A percentile compares a stretch with the other conserved stretches of the same genome.
Conservation (phyloP, 2,113 vertebrate genomes). For the Symphodus melops region DNA sequence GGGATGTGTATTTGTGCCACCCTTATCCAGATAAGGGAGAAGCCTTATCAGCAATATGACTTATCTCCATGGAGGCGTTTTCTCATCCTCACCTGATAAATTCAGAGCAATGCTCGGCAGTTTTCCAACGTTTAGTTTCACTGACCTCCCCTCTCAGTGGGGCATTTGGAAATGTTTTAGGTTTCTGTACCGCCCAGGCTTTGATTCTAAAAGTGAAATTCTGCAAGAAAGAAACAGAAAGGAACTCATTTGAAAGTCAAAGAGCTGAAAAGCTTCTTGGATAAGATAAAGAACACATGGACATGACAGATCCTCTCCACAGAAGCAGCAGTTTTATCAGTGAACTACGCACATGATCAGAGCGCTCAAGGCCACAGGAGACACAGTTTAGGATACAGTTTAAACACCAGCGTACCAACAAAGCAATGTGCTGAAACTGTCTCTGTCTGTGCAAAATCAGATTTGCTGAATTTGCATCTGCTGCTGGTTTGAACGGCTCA, state of each 20-base stretch:
- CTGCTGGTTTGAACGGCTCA: constrained; percentile 18
- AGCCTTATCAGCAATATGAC: background rate
- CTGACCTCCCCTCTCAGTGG: background rate
- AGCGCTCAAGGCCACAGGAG: constrained; percentile 27
- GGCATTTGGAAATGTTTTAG: constrained; percentile 2
- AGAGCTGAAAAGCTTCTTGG: background rate
- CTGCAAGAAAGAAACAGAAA: constrained; percentile 24
- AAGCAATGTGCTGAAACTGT: background rate
- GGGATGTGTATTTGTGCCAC: background rate
- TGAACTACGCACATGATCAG: background rate
- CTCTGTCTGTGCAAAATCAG: background rate
- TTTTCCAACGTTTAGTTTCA: constrained; percentile 13
- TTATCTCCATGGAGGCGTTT: constrained; percentile 14
- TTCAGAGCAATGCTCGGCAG: constrained; percentile 7
- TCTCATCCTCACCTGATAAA: constrained; percentile 42
- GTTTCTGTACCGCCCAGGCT: constrained; percentile 13
- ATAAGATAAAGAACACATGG: constrained; percentile 9
- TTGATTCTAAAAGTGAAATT: constrained; percentile 14
- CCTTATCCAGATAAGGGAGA: background rate
- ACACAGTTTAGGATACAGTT: constrained; percentile 17
- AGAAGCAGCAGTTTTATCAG: constrained; percentile 15
- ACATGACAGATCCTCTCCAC: background rate
- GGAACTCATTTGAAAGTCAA: constrained; percentile 55
- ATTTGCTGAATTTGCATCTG: background rate
- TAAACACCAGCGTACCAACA: constrained; percentile 7